Percentiles rank a stretch among this genome's conserved stretches.
Conservation (phyloP, 2,797 vertebrate species). For the Echeneis naucrates region DNA sequence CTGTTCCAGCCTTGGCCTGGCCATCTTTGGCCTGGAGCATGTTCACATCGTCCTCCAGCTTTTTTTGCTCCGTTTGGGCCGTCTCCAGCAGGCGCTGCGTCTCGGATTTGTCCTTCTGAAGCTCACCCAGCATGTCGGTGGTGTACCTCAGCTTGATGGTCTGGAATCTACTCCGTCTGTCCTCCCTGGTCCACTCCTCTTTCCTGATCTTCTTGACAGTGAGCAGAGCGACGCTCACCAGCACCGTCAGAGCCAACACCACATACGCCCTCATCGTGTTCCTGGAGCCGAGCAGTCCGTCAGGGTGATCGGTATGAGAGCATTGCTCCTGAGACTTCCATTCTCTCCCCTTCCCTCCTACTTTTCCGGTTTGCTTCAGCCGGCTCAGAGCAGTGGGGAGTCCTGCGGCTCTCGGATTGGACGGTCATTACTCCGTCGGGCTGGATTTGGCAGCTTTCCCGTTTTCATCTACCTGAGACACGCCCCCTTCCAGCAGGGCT, state of each 20-base stretch:
- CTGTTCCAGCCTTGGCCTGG: accelerated
- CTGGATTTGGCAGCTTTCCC: neutral
- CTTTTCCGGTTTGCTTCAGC: too few species aligned
- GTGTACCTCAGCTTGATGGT: conserved; percentile 71
- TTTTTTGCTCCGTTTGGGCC: accelerated
- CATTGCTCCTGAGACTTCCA: neutral
- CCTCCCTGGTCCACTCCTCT: neutral
- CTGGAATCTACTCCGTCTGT: conserved; percentile 48
- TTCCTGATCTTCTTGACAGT: conserved; percentile 56
- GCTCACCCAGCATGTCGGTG: conserved; percentile 71
- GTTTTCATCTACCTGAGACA: neutral
- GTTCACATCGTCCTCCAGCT: neutral
- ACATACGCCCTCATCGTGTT: conserved; percentile 66
- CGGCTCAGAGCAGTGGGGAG: too few species aligned
- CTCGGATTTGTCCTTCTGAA: neutral
- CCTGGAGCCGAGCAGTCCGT: too few species aligned
- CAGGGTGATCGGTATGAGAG: neutral
- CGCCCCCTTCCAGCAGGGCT: conserved; percentile 26
- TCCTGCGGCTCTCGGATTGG: neutral
- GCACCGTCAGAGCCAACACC: conserved; percentile 10
- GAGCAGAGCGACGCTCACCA: conserved; percentile 39
- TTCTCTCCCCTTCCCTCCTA: too few species aligned
- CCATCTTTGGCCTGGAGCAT: accelerated
- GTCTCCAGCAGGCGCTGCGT: neutral
- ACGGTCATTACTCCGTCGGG: neutral